These are phyloP conservation scores for Botia kubotai DNA, from an alignment of 2,797 vertebrate species.

Conservation along the genomic window DNA sequence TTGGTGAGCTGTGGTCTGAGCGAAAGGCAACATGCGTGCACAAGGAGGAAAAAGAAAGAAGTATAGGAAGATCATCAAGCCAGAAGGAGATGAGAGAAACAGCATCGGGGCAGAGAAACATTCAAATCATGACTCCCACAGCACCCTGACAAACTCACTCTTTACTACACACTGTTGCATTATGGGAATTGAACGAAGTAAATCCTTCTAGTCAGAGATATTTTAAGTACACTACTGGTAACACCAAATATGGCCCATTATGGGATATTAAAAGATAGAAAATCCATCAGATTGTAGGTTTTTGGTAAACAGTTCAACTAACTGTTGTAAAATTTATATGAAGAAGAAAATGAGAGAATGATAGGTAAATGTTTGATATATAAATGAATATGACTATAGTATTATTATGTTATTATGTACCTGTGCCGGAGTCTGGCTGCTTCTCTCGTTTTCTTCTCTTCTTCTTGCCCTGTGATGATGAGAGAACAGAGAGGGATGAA, in stretches of 20 bases:
- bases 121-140: not conserved
- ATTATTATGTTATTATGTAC: constrained; percentile 69
- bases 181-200: too few species aligned
- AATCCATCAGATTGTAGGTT: too few species aligned
- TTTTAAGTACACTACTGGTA: too few species aligned
- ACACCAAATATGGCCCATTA: too few species aligned
- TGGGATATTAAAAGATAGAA: too few species aligned
- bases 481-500: not conserved
- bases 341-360: not conserved
- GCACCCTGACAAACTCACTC: not conserved
- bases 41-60: constrained; percentile 67
- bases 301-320: too few species aligned
- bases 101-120: not conserved
- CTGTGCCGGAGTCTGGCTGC: constrained; percentile 93
- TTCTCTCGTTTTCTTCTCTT: constrained; percentile 96
- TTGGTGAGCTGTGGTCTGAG: constrained; percentile 98
- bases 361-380: not conserved
- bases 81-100: constrained; percentile 42
- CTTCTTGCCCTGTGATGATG: constrained; percentile 88
- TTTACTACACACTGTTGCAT: not conserved
- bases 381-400: not conserved
- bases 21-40: constrained; percentile 85
- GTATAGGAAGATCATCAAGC: constrained; percentile 4
- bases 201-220: too few species aligned
- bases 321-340: too few species aligned